These are phyloP conservation scores for Drosophila longiperda DNA, from an alignment of 2,888 invertebrate genomes.

Conservation along the genomic window DNA sequence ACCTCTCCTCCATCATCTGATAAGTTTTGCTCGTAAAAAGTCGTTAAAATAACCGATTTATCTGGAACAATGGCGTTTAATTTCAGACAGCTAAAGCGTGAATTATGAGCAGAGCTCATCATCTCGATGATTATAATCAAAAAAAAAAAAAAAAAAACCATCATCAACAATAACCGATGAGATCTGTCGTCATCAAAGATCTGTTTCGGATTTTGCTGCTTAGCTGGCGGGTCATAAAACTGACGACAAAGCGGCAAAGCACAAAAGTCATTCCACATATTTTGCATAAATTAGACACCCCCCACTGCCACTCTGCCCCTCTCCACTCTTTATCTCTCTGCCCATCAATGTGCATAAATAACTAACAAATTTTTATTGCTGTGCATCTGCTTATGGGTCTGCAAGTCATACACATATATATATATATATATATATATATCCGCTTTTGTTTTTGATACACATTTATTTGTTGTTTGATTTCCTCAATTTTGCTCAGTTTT, in stretches of 20 bases:
- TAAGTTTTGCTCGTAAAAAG: conserved; percentile 58
- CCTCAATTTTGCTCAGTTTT: conserved; percentile 26
- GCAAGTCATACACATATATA: conserved; percentile 12
- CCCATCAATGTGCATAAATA: conserved; percentile 53
- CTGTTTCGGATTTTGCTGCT: conserved; percentile 10
- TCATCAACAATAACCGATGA: conserved; percentile 25
- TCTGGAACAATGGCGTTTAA: conserved; percentile 74
- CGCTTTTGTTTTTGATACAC: conserved; percentile 11
- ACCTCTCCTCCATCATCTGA: not conserved
- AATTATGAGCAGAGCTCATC: conserved; percentile 72
- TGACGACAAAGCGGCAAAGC: conserved; percentile 40
- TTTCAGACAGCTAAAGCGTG: conserved; percentile 60
- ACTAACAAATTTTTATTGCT: conserved; percentile 55
- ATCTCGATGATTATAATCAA: conserved; percentile 46
- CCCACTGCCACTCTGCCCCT: too few relatives aligned
- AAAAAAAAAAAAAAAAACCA: conserved; percentile 56
- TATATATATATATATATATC: not conserved
- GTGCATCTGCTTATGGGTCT: conserved; percentile 31
- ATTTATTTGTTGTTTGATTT: conserved; percentile 40
- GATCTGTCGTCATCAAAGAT: conserved; percentile 38
- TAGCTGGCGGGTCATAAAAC: conserved; percentile 41
- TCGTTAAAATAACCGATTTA: conserved; percentile 51
- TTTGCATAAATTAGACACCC: conserved; percentile 70
- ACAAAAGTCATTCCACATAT: conserved; percentile 51
- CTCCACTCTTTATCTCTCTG: not conserved